phyloP scores from a whole-genome alignment of 2,888 invertebrate genomes.

The Conops quadrifasciatus region DNA sequence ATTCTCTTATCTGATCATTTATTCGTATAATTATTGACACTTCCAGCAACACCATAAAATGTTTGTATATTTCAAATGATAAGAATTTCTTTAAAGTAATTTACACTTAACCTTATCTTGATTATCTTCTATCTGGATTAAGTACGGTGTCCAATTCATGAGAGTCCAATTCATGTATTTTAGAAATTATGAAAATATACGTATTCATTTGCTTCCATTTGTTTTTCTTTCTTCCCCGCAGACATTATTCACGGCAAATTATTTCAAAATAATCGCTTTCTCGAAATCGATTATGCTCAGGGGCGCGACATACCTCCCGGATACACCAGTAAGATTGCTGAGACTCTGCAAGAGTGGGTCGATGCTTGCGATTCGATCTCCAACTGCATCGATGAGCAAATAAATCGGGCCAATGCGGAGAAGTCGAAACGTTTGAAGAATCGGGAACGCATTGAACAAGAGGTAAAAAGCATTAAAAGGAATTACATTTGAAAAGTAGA shows the following conservation, averaged over 20 bases:
- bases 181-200: no score
- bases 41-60: neutral
- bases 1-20: neutral
- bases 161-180: no score
- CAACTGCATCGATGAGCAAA: conserved; percentile 88
- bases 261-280: conserved; percentile 91
- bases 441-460: conserved; percentile 83
- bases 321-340: conserved; percentile 82
- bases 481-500: no score
- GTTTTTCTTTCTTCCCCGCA: conserved; percentile 55
- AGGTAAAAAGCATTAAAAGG: conserved; percentile 70
- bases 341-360: conserved; percentile 88
- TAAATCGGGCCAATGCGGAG: conserved; percentile 84
- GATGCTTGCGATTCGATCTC: conserved; percentile 88
- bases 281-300: conserved; percentile 94
- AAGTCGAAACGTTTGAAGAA: conserved; percentile 83
- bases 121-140: no score
- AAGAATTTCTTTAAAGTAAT: no score
- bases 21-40: neutral
- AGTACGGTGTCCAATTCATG: no score
- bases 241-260: conserved; percentile 95
- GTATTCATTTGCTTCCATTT: no score
- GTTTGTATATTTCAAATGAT: no score
- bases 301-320: conserved; percentile 90
- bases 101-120: no score